Evolutionary conservation across 2,888 invertebrate species (phyloP).

Genomic region (Agrilus cyanescens): DNA sequence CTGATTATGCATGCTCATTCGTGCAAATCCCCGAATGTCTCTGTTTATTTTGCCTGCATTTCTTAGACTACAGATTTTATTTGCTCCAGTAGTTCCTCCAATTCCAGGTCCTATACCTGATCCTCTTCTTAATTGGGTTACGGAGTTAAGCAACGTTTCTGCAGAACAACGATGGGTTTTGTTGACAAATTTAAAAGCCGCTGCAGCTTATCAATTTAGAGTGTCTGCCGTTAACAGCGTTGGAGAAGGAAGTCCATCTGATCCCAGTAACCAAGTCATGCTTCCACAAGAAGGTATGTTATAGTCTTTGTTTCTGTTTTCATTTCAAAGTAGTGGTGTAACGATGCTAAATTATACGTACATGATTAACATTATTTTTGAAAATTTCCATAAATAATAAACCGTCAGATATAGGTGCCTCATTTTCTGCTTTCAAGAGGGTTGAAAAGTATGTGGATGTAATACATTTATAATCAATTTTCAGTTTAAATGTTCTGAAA

Average conservation of each 20-base stretch:
- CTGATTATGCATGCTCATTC: slow-evolving; percentile 11
- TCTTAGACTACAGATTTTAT: slow-evolving; percentile 8
- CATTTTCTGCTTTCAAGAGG: too few species aligned
- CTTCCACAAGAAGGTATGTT: slow-evolving; percentile 90
- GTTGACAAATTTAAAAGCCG: slow-evolving; percentile 80
- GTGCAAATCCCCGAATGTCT: neutral
- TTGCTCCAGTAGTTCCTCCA: slow-evolving; percentile 34
- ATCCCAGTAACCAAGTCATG: slow-evolving; percentile 78
- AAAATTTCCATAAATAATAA: too few species aligned
- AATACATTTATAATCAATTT: too few species aligned
- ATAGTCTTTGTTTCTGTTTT: neutral
- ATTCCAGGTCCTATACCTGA: slow-evolving; percentile 74
- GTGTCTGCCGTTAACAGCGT: slow-evolving; percentile 95
- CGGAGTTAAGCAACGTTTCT: slow-evolving; percentile 76
- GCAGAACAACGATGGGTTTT: slow-evolving; percentile 67
- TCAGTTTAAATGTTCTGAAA: too few species aligned
- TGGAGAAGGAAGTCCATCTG: slow-evolving; percentile 86
- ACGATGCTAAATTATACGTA: neutral
- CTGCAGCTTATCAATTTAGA: slow-evolving; percentile 90
- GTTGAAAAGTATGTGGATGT: too few species aligned
- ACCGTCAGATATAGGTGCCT: too few species aligned
- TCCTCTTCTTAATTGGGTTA: slow-evolving; percentile 77
- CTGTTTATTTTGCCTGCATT: neutral
- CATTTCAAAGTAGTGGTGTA: neutral
- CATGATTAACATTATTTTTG: too few species aligned